These are phyloP conservation scores for Andricus quercusramuli DNA, from an alignment of 2,888 invertebrate species.

Conservation along the genomic window DNA sequence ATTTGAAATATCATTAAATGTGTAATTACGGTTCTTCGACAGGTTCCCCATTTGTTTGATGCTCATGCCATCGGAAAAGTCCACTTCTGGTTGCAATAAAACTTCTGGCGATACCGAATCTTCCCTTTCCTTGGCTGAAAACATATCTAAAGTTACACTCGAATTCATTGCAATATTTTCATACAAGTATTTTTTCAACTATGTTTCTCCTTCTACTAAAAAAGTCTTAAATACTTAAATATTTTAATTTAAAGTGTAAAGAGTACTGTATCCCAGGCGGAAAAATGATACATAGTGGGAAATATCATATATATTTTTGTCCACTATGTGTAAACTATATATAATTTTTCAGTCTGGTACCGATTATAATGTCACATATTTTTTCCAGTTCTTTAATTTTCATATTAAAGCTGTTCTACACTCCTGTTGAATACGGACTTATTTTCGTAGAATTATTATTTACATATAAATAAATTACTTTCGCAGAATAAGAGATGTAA, in stretches of 20 bases:
- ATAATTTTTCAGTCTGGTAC: background rate
- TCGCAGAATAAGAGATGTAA: background rate
- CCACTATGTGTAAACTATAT: too few species aligned
- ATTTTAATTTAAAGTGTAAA: background rate
- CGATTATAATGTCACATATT: background rate
- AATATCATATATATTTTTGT: too few species aligned
- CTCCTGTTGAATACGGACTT: background rate
- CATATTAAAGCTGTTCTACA: background rate
- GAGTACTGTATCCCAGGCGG: background rate
- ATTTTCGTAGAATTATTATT: background rate
- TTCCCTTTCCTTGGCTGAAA: conserved; percentile 93
- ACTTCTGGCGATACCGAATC: conserved; percentile 90
- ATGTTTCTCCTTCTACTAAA: conserved; percentile 16
- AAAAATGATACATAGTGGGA: too few species aligned
- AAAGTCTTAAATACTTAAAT: background rate
- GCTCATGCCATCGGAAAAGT: conserved; percentile 92
- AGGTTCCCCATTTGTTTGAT: conserved; percentile 81
- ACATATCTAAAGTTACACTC: conserved; percentile 61
- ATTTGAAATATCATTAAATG: background rate
- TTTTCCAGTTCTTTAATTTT: background rate
- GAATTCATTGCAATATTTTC: conserved; percentile 3
- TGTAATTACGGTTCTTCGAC: conserved; percentile 85
- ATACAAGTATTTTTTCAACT: conserved; percentile 2
- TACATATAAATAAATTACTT: background rate
- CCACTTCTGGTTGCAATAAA: conserved; percentile 96